phyloP scores from a whole-genome alignment of 2,888 invertebrate species.

The Pemphredon lugubris region DNA sequence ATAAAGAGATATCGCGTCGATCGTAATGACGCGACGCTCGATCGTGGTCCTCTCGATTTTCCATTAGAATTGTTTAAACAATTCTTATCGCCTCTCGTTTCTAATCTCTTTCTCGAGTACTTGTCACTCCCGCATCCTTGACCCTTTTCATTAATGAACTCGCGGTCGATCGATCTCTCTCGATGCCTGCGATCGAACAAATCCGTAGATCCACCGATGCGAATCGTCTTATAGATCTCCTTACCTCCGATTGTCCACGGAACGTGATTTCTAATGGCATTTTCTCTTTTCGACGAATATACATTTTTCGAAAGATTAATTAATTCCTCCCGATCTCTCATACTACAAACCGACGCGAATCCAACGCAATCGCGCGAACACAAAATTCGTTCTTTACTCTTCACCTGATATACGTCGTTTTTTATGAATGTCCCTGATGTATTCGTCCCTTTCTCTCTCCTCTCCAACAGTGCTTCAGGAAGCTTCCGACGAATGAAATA shows the following conservation, averaged over 20 bases:
- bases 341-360: too few species aligned
- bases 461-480: constrained; percentile 52
- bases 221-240: not conserved
- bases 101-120: not conserved
- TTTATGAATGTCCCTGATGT: constrained; percentile 56
- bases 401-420: constrained; percentile 54
- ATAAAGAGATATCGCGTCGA: not conserved
- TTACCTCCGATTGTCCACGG: too few species aligned
- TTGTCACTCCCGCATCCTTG: not conserved
- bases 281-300: too few species aligned
- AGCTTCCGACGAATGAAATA: constrained; percentile 65
- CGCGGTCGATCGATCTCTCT: not conserved
- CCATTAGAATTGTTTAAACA: not conserved
- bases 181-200: not conserved
- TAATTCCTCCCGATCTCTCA: too few species aligned
- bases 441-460: constrained; percentile 57
- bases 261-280: too few species aligned
- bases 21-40: not conserved
- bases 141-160: not conserved
- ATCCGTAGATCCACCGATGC: not conserved
- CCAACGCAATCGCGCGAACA: too few species aligned
- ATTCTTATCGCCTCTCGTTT: not conserved
- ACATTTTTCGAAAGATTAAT: too few species aligned
- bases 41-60: not conserved
- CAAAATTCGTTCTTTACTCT: too few species aligned